Percentiles rank a stretch among this genome's conserved stretches.
Evolutionary conservation across 1,140 invertebrate species (phyloP).

Genomic region (Aricia agestis): DNA sequence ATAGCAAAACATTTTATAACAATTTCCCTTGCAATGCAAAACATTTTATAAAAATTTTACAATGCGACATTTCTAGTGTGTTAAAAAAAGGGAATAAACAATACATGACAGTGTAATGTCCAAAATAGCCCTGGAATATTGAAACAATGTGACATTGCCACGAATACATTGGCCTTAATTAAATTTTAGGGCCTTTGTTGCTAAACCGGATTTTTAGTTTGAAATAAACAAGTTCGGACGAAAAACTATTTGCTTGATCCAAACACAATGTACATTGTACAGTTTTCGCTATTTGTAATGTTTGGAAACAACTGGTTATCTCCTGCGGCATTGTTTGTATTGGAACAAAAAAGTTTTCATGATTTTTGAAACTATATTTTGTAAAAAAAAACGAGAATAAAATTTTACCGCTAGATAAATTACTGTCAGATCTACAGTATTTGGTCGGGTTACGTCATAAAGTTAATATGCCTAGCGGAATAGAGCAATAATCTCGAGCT

Average conservation of each 20-base stretch:
- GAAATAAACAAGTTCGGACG: neutral
- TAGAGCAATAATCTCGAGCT: too few species aligned
- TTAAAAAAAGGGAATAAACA: too few species aligned
- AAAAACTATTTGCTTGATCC: neutral
- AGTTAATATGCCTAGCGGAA: too few species aligned
- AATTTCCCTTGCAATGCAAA: too few species aligned
- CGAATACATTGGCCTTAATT: neutral
- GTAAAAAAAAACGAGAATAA: too few species aligned
- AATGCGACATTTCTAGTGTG: too few species aligned
- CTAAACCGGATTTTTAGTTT: neutral
- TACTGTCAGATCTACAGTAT: too few species aligned
- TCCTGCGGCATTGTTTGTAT: neutral
- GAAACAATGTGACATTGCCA: slow-evolving; percentile 6
- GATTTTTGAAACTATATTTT: neutral
- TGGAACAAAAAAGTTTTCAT: neutral
- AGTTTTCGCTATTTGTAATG: neutral
- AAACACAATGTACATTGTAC: neutral
- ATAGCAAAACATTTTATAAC: too few species aligned
- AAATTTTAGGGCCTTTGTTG: neutral
- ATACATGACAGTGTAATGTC: too few species aligned
- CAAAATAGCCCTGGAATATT: slow-evolving; percentile 10
- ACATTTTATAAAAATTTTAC: too few species aligned
- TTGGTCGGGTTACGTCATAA: too few species aligned
- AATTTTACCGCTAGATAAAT: too few species aligned
- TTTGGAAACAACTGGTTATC: neutral